Base-by-base conservation (phyloP, 2,888 invertebrate species). In the Oscheius onirici region DNA sequence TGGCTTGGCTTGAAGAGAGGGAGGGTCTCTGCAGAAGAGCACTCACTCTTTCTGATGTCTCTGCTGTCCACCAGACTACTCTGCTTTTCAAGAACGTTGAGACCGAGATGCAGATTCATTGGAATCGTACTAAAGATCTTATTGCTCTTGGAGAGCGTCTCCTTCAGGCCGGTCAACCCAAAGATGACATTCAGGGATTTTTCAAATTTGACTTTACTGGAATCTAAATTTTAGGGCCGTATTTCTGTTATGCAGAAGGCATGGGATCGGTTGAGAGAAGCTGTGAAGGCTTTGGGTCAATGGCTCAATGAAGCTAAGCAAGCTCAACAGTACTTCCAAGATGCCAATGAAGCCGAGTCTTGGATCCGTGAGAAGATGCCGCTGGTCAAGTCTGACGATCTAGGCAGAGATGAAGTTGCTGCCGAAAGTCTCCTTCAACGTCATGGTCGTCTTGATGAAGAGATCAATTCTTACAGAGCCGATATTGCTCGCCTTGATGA, bases 291-390 rank as follows among this genome's bases (percentile, higher is more conserved):
- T 71, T 90, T 93, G 52, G 91, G 92, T 66, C 92, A 92, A 73
- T 93, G 93, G 85, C 89, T 95, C 24, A 92, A 93, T 84, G 94
- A 95, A 88, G 94, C 94, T 0, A 92, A 92, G 3, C 95, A 96
- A 87, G 95, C 96, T 0, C 95, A 95, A 85, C 95, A 95, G 90
- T 87, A 88, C 78, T 85, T 88, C 79, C 87, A 87, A 76, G 97
- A 97, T 89, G 95, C 96, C 0, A 96, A 97, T 89, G 97, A 97
- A 87, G 94, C 95, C 0, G 97, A 97, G 84, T 95, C 95, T 0
- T 97, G 96, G 95, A 92, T 95, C 90, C 93, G 94, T 81, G 97
- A 97, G 89, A 95, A 95, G 89, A 93, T 94, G 89, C 93, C 95
- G 0, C 91, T 99, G 46, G 94, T 95, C 15, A 92, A 92, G 13